Evolutionary conservation across 1,140 invertebrate species (phyloP).

Genomic region (Macrosteles quadrilineatus): DNA sequence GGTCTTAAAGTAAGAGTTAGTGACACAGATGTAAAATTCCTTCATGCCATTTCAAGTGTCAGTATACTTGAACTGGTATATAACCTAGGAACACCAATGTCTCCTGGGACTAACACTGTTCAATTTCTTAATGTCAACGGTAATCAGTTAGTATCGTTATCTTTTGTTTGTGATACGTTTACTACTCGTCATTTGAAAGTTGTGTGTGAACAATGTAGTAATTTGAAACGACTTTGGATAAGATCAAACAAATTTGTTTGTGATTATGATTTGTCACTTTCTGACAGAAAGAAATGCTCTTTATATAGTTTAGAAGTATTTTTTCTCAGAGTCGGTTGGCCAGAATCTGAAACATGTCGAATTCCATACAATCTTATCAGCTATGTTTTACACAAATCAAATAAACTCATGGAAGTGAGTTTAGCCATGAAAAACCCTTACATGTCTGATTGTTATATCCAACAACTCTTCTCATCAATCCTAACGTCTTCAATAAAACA

Average conservation of each 20-base stretch:
- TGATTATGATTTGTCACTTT: background rate
- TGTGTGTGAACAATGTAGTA: conserved; percentile 1
- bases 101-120: conserved; percentile 9
- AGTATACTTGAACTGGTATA: conserved; percentile 19
- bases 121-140: background rate
- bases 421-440: conserved; percentile 13
- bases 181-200: conserved; percentile 12
- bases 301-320: conserved; percentile 10
- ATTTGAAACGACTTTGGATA: conserved; percentile 22
- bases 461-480: background rate
- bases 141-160: conserved; percentile 10
- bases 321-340: conserved; percentile 11
- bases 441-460: conserved; percentile 2
- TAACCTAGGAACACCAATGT: conserved; percentile 7
- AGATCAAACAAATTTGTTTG: conserved; percentile 13
- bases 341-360: background rate
- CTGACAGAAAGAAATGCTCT: background rate
- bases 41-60: background rate
- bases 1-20: conserved; percentile 5
- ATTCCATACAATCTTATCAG: background rate
- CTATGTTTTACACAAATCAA: conserved; percentile 8
- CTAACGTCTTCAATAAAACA: background rate
- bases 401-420: background rate
- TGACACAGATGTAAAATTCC: conserved; percentile 7
- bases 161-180: conserved; percentile 15